These are phyloP conservation scores for Anarsia innoxiella DNA, from an alignment of 2,888 invertebrate genomes.

Conservation along the genomic window DNA sequence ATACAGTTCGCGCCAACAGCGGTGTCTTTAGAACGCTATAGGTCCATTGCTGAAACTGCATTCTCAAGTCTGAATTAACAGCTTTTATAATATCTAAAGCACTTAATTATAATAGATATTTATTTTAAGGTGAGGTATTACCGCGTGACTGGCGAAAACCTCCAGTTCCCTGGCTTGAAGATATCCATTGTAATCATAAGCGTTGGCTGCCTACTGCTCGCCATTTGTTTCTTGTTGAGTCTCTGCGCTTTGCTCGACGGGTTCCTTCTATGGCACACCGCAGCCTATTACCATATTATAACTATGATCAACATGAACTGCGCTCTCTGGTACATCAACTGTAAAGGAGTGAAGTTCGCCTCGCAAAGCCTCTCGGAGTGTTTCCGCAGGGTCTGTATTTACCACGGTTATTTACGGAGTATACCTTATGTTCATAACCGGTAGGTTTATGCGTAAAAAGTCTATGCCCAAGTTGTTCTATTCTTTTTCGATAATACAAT, in stretches of 20 bases:
- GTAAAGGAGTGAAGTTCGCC: constrained; percentile 78
- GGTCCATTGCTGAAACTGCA: no score
- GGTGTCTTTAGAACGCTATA: no score
- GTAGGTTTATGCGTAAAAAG: no score
- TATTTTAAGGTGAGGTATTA: constrained; percentile 75
- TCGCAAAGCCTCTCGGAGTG: constrained; percentile 71
- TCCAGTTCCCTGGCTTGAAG: constrained; percentile 77
- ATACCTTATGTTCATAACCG: no score
- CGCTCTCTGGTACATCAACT: constrained; percentile 82
- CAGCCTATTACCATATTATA: constrained; percentile 79
- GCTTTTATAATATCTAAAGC: no score
- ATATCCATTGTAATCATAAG: constrained; percentile 77
- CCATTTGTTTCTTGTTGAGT: constrained; percentile 75
- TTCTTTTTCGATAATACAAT: no score
- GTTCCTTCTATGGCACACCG: constrained; percentile 77
- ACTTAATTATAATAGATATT: no score
- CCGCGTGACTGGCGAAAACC: constrained; percentile 74
- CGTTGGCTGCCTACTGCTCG: constrained; percentile 76
- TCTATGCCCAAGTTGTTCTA: no score
- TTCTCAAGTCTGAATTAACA: no score
- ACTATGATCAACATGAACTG: constrained; percentile 84
- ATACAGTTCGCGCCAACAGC: no score
- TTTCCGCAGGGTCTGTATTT: constrained; percentile 70
- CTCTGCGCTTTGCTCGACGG: constrained; percentile 78
- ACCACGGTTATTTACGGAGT: no score